phyloP scores from a whole-genome alignment of 53 echinoderm and acorn worm species.

The Antedon mediterranea region DNA sequence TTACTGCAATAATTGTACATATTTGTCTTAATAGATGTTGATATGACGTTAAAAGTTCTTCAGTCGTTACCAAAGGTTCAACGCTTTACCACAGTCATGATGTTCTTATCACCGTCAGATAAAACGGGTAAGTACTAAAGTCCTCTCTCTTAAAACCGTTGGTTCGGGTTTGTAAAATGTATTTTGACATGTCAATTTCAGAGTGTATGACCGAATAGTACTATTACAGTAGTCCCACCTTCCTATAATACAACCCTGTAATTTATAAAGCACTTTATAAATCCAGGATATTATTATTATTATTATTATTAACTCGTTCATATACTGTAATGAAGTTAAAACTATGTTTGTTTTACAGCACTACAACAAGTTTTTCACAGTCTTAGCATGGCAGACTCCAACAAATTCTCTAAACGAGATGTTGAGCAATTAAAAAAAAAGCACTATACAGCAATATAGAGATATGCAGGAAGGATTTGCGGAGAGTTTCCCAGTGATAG shows the following conservation, averaged over 20 bases:
- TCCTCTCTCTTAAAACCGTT: no score
- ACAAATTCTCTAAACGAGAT: background rate
- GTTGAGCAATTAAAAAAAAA: background rate
- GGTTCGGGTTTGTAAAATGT: no score
- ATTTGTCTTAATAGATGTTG: conserved; percentile 32
- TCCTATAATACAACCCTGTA: no score
- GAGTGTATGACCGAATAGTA: no score
- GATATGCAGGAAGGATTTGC: no score
- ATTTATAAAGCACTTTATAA: no score
- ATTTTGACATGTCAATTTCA: no score
- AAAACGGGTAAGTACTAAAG: conserved; percentile 50
- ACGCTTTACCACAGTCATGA: conserved; percentile 37
- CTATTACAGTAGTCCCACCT: no score
- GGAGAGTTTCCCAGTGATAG: no score
- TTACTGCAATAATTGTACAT: background rate
- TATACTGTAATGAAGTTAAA: no score
- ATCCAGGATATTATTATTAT: no score
- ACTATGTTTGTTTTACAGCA: background rate
- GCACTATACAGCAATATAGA: background rate
- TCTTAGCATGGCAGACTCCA: background rate
- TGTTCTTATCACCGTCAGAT: conserved; percentile 44
- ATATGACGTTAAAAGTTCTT: conserved; percentile 29
- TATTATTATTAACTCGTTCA: no score
- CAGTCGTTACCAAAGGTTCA: conserved; percentile 32
- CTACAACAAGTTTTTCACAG: background rate